Evolutionary conservation across 2,113 vertebrate genomes (phyloP).

Genomic region (Silurus meridionalis): DNA sequence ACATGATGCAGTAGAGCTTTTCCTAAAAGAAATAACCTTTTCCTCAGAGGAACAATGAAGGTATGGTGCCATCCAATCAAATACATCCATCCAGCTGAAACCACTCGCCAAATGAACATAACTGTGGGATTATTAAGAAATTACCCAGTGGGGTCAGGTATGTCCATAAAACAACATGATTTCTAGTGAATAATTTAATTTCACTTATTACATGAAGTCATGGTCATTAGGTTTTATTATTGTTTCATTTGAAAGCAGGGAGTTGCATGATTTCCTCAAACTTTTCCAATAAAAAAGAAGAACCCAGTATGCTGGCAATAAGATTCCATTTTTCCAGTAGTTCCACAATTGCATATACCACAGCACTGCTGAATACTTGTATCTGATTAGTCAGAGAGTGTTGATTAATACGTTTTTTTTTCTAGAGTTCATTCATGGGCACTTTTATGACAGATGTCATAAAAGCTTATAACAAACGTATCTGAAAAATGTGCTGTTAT

Average conservation of each 20-base stretch:
- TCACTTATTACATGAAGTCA: conserved; percentile 67
- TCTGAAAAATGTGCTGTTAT: neutral
- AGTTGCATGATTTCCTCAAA: conserved; percentile 53
- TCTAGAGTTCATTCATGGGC: neutral
- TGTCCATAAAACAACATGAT: conserved; percentile 52
- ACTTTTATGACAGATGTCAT: neutral
- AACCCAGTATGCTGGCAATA: neutral
- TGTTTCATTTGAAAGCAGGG: conserved; percentile 50
- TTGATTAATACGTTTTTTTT: neutral
- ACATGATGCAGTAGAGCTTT: neutral
- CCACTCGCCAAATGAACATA: conserved; percentile 2
- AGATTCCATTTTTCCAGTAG: neutral
- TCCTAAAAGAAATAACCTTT: conserved; percentile 8
- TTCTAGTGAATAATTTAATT: conserved; percentile 46
- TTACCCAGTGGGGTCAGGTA: conserved; percentile 37
- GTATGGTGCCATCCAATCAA: neutral
- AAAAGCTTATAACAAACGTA: neutral
- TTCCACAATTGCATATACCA: neutral
- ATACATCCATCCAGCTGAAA: neutral
- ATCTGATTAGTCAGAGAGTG: neutral
- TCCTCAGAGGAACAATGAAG: neutral
- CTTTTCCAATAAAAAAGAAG: conserved; percentile 34
- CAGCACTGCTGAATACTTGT: neutral
- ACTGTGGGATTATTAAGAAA: conserved; percentile 26
- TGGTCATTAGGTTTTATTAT: conserved; percentile 56